Evolutionary conservation across 2,113 vertebrate genomes (phyloP).

Genomic region (Nothobranchius kuhntae): DNA sequence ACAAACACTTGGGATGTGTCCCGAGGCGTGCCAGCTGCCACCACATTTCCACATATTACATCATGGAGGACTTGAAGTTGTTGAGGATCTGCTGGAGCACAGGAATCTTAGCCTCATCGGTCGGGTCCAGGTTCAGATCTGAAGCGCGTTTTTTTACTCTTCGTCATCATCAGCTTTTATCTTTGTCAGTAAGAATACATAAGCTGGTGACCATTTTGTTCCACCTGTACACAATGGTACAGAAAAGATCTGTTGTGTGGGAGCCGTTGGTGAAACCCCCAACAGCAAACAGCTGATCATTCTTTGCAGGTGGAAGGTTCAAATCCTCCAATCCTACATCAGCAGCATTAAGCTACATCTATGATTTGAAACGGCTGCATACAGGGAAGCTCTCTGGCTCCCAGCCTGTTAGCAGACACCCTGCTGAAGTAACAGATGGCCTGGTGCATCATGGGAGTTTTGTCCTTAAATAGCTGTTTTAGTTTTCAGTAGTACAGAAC

Average conservation of each 20-base stretch:
- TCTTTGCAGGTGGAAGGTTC: background rate
- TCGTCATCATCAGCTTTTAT: no score
- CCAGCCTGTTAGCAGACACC: conserved; percentile 34
- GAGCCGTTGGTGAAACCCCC: background rate
- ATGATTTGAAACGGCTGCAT: conserved; percentile 6
- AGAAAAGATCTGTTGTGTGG: background rate
- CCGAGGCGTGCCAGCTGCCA: conserved; percentile 45
- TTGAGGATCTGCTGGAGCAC: no score
- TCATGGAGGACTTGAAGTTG: no score
- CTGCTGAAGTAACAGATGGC: conserved; percentile 63
- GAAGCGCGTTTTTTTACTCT: no score
- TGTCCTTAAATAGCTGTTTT: conserved; percentile 50
- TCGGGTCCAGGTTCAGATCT: no score
- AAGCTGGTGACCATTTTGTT: no score
- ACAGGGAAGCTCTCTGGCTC: conserved; percentile 34
- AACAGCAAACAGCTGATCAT: background rate
- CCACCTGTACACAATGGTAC: background rate
- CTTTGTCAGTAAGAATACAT: no score
- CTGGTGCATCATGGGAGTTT: conserved; percentile 54
- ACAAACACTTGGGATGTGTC: conserved; percentile 50
- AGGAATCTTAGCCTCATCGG: no score
- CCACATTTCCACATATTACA: background rate
- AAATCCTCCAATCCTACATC: background rate
- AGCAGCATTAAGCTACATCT: background rate
- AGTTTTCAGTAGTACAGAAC: conserved; percentile 36